Evolutionary conservation across 2,113 vertebrate genomes (phyloP), one percentile per base, ranked within the genome.

Genomic region (Vulpes vulpes): DNA sequence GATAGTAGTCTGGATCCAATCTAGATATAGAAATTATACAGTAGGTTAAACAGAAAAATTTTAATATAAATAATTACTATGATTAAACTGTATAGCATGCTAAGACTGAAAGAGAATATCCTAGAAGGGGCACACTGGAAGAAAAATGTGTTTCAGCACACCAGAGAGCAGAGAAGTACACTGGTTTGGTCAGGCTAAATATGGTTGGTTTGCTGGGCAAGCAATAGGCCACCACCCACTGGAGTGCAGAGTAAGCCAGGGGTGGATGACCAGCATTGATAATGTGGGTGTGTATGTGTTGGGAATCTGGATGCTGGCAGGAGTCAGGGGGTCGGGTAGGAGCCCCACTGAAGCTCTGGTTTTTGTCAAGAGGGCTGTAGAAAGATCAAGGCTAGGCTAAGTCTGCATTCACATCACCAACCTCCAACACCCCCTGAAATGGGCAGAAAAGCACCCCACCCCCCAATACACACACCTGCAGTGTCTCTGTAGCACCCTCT

Each of bases 311-410:
- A 43, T 57, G 11, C 43, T 79, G 55, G 73, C 0, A 0, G 67
- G 43, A 62, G 0, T 5, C 49, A 64, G 19, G 22, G 10, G 19
- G 27, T 20, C 2, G 60, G 53, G 43, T 1, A 5, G 0, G 0
- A 51, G 23, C 10, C 82, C 35, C 4, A 20, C 43, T 20, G 17
- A 14, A 16, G 5, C 53, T 92, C 60, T n/a, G 35, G 15, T 17
- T 89, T 89, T 49, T n/a, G 32, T 74, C 71, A 74, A 43, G 71
- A 74, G 35, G 69, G 20, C 71, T 74, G 22, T 12, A 11, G 71
- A 74, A 74, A 43, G 71, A 73, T 43, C 22, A 25, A 74, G 35
- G 71, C 71, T 23, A 74, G 71, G 71, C 71, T 38, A 38, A 20
- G 35, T 74, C 71, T 43, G 20, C 10, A 17, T 32, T 71, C n/a